A percentile compares a stretch with the other conserved stretches of the same genome.
phyloP scores from a whole-genome alignment of 2,888 invertebrate genomes.

The Epistrophe eligans region DNA sequence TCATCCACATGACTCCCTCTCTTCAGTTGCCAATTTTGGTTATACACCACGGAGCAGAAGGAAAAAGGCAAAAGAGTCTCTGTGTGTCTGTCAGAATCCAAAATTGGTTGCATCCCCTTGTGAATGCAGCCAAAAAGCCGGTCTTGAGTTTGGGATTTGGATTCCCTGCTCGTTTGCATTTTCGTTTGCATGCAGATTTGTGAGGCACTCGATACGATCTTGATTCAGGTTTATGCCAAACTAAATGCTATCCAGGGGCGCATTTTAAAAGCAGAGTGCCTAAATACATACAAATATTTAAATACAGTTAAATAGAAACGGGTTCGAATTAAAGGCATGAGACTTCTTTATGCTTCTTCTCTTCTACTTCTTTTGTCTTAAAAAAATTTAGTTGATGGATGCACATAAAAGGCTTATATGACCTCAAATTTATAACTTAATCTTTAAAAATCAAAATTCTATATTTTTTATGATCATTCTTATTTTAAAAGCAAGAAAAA shows the following conservation, averaged over 20 bases:
- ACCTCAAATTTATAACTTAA: too few relatives aligned
- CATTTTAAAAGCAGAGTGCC: background rate
- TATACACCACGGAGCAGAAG: background rate
- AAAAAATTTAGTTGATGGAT: too few relatives aligned
- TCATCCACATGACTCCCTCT: slow-evolving; percentile 16
- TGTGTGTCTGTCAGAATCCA: slow-evolving; percentile 63
- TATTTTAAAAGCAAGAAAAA: too few relatives aligned
- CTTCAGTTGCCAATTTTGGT: slow-evolving; percentile 46
- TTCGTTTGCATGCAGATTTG: slow-evolving; percentile 77
- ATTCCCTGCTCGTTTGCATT: slow-evolving; percentile 69
- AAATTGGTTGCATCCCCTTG: slow-evolving; percentile 71
- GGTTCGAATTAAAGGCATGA: too few relatives aligned
- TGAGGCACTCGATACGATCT: slow-evolving; percentile 62
- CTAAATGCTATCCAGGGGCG: background rate
- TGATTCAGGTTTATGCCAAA: slow-evolving; percentile 44
- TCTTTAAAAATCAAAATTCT: too few relatives aligned
- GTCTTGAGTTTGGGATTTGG: slow-evolving; percentile 35
- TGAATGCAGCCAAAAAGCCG: slow-evolving; percentile 30
- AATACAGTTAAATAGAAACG: too few relatives aligned
- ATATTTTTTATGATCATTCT: too few relatives aligned
- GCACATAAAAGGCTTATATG: too few relatives aligned
- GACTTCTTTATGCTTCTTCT: too few relatives aligned
- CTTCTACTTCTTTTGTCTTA: too few relatives aligned
- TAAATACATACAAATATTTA: too few relatives aligned
- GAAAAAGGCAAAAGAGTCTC: background rate